These are phyloP conservation scores for Callopanchax toddi DNA, from an alignment of 2,113 vertebrate species.

Conservation along the genomic window DNA sequence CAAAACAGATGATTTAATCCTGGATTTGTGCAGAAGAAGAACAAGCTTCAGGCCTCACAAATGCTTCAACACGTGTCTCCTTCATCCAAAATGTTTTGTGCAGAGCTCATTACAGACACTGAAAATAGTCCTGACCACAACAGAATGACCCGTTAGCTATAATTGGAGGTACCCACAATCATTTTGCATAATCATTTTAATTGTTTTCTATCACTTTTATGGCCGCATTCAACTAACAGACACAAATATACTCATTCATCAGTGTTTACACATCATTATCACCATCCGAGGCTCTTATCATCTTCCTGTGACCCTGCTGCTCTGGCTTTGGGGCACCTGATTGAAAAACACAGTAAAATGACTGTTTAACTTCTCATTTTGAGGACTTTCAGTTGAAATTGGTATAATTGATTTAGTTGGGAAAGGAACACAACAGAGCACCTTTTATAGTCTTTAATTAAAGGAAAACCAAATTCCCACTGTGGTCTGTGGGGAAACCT, in stretches of 20 bases:
- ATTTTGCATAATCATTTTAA: background rate
- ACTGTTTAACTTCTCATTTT: too few species aligned
- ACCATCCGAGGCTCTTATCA: background rate
- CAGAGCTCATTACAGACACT: background rate
- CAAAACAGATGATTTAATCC: background rate
- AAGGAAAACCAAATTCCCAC: too few species aligned
- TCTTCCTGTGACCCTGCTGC: background rate
- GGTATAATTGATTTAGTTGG: background rate
- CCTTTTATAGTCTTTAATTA: background rate
- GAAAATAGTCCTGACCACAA: slow-evolving; percentile 3
- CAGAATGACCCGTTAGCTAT: background rate
- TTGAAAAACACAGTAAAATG: too few species aligned
- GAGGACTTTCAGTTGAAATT: too few species aligned
- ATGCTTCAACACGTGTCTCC: background rate
- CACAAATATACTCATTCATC: too few species aligned
- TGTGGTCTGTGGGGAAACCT: too few species aligned
- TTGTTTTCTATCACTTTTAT: background rate
- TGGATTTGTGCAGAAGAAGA: background rate
- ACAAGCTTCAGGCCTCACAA: background rate
- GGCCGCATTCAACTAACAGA: background rate
- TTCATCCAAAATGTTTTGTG: slow-evolving; percentile 7
- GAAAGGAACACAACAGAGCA: background rate
- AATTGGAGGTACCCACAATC: background rate
- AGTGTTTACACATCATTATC: background rate
- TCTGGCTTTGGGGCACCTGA: background rate